Base-by-base conservation (phyloP, 2,113 vertebrate species). In the Scophthalmus maximus region DNA sequence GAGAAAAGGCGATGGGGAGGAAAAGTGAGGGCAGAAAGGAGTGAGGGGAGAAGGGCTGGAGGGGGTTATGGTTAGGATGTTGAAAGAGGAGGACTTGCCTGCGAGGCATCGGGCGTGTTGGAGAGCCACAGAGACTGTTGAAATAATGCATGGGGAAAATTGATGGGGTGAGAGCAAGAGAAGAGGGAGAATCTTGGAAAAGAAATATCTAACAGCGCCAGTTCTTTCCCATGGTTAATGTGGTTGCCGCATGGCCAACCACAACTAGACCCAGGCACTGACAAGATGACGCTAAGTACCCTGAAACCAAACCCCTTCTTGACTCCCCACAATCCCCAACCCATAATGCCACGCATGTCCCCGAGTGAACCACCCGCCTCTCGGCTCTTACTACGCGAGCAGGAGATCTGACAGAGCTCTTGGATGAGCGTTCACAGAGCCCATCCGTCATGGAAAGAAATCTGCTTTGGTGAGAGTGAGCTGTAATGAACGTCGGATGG, bases 61-160 rank as follows among this genome's bases (percentile, higher is more conserved):
- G 73, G 85, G 79, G 78, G 77, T 84, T 81, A 72, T 30, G 83
- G 80, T 83, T 81, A 81, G 79, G 87, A 89, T 79, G 83, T 78
- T 90, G 78, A 80, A 67, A 73, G 79, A 78, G 76, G 58, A 68
- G 71, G 72, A 84, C 74, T 76, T 77, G 76, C 74, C 85, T 25
- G 23, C n/a, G 18, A 85, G 84, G 62, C 77, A 51, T 49, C n/a
- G 4, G 36, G 56, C 64, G 32, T 12, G 55, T 49, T 56, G 46
- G 42, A 60, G 71, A 79, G 73, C 73, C 71, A 32, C 79, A 89
- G 87, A 88, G 62, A 58, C 74, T 76, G 78, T 57, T 79, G 86
- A 74, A 87, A 84, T 81, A 78, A 87, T 79, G 80, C 49, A 58
- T 29, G 27, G 72, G 32, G 46, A 1, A 76, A 84, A 81, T 38